A percentile compares a stretch with the other conserved stretches of the same genome.
Evolutionary conservation across 30 jellyfish, hydroid and myxozoan genomes (phyloP).

Genomic region (Hydractinia symbiolongicarpus): DNA sequence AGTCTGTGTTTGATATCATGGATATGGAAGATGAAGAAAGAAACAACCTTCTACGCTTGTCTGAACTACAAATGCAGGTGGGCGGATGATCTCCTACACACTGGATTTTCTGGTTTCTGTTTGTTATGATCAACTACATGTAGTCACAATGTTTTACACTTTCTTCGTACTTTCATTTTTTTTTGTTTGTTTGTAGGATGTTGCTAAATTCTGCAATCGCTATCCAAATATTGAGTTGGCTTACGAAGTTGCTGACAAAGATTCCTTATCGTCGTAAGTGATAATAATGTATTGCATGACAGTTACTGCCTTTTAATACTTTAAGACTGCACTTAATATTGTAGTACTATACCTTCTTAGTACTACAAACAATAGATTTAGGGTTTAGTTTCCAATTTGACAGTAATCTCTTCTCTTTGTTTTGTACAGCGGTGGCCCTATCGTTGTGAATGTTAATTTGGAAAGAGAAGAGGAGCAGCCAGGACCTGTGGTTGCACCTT

Average conservation of each 20-base stretch:
- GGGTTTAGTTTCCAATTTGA: background rate
- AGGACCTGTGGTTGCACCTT: conserved; percentile 98
- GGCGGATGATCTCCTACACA: background rate
- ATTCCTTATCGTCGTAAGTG: conserved; percentile 29
- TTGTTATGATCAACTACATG: background rate
- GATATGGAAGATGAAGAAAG: conserved; percentile 99
- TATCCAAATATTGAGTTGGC: conserved; percentile 91
- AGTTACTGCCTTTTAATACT: background rate
- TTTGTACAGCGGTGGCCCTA: conserved; percentile 85
- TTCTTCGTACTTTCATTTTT: background rate
- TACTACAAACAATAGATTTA: background rate
- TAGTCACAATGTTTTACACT: background rate
- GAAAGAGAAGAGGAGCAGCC: conserved; percentile 98
- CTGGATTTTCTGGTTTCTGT: background rate
- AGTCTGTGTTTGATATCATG: conserved; percentile 94
- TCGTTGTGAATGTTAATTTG: conserved; percentile 75
- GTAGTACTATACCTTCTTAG: background rate
- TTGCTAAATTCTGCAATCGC: conserved; percentile 96
- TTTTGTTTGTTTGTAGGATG: conserved; percentile 52
- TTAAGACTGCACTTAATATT: background rate
- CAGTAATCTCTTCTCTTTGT: background rate
- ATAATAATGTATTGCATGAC: background rate
- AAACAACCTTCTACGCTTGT: conserved; percentile 54
- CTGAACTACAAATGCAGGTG: conserved; percentile 86
- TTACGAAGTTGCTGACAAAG: conserved; percentile 82